Percentiles rank a stretch among this genome's conserved stretches.
phyloP scores from a whole-genome alignment of 2,113 vertebrate genomes.

The Acrocephalus arundinaceus region DNA sequence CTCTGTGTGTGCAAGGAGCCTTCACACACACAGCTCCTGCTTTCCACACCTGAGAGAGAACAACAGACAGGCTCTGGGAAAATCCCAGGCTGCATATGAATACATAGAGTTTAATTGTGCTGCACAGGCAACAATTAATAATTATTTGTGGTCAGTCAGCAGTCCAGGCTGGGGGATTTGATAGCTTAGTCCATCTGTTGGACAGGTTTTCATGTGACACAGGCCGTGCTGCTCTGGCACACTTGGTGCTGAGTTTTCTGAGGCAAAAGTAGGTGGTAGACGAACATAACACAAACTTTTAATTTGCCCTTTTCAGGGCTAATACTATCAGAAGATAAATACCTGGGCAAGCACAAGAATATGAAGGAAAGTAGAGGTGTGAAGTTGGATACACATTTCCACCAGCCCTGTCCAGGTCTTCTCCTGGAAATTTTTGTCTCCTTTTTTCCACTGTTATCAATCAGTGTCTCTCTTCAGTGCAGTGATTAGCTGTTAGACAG shows the following conservation, averaged over 20 bases:
- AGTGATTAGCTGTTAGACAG: neutral
- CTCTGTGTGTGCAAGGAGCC: accelerated
- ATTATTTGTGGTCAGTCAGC: neutral
- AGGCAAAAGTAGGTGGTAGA: accelerated
- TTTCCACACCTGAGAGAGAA: neutral
- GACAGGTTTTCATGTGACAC: accelerated
- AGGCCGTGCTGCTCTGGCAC: neutral
- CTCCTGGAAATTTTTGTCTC: neutral
- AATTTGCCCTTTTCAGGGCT: neutral
- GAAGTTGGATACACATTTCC: neutral
- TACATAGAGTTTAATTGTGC: neutral
- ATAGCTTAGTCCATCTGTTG: neutral
- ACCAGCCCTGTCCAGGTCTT: neutral
- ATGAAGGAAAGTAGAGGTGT: neutral
- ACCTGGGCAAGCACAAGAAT: neutral
- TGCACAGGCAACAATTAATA: neutral
- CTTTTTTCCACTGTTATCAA: neutral
- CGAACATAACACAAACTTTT: neutral
- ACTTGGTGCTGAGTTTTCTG: accelerated
- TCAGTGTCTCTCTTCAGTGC: neutral
- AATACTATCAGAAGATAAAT: neutral
- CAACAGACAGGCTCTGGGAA: accelerated
- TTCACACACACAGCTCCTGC: neutral
- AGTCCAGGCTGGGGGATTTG: neutral
- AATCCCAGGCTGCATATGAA: neutral